These are phyloP conservation scores for Corythornis cristatus DNA, from an alignment of 2,113 vertebrate species.

Conservation along the genomic window DNA sequence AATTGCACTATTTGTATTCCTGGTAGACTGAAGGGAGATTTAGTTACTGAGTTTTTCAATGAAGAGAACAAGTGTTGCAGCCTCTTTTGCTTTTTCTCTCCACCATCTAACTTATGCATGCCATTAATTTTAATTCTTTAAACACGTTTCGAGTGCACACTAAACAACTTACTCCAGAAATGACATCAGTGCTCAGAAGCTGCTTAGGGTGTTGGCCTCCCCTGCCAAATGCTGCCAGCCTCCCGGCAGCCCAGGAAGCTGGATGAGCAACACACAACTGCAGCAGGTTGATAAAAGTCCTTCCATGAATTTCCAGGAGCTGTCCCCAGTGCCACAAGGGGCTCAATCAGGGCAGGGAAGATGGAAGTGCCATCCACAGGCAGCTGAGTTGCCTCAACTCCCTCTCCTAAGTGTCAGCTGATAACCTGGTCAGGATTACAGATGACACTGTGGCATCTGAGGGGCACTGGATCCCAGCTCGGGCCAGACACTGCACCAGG, in stretches of 20 bases:
- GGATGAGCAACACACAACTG: constrained; percentile 6
- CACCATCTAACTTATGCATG: not conserved
- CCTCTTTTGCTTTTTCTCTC: not conserved
- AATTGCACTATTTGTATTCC: constrained; percentile 69
- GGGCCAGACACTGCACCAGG: not conserved
- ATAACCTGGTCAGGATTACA: constrained; percentile 39
- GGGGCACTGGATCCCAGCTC: not conserved
- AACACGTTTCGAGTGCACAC: not conserved
- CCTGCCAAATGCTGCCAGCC: not conserved
- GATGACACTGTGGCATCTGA: not conserved
- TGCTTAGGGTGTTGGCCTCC: not conserved
- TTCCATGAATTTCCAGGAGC: not conserved
- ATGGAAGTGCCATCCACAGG: not conserved
- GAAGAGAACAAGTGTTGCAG: not conserved
- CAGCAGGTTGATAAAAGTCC: not conserved
- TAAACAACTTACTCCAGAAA: not conserved
- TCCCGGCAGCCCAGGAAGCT: not conserved
- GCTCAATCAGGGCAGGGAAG: not conserved
- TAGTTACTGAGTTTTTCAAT: constrained; percentile 52
- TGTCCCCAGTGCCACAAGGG: not conserved
- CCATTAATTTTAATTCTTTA: constrained; percentile 35
- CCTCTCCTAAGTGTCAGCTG: not conserved
- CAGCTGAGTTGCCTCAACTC: not conserved
- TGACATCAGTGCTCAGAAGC: not conserved
- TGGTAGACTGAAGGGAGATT: constrained; percentile 41